Percentiles rank a stretch among this genome's conserved stretches.
phyloP scores from a whole-genome alignment of 2,888 invertebrate genomes.

The Hirtodrosophila alboralis region DNA sequence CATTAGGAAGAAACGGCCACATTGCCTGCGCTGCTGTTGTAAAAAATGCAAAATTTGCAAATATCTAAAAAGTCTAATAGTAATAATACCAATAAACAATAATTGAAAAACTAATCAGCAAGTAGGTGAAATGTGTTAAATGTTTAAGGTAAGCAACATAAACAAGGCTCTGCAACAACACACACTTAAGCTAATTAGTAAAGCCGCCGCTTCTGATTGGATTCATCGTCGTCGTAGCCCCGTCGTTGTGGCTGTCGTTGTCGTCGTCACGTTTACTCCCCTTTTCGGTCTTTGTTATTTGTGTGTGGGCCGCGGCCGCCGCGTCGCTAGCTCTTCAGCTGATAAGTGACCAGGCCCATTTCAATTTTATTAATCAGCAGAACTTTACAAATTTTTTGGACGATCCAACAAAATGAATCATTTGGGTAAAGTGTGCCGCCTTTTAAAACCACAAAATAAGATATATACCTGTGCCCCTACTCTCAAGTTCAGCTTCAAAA shows the following conservation, averaged over 20 bases:
- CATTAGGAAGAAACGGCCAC: too few relatives aligned
- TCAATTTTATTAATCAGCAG: slow-evolving; percentile 62
- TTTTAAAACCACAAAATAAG: too few relatives aligned
- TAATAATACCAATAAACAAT: slow-evolving; percentile 29
- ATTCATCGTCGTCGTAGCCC: slow-evolving; percentile 21
- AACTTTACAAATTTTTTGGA: slow-evolving; percentile 33
- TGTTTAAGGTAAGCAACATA: slow-evolving; percentile 54
- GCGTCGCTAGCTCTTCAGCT: slow-evolving; percentile 36
- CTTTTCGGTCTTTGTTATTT: slow-evolving; percentile 69
- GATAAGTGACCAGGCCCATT: slow-evolving; percentile 51
- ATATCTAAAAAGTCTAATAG: slow-evolving; percentile 49
- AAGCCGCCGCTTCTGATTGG: slow-evolving; percentile 52
- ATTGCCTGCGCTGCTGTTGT: slow-evolving; percentile 52
- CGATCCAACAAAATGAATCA: too few relatives aligned
- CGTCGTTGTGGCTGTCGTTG: slow-evolving; percentile 6
- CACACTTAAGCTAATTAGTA: slow-evolving; percentile 50
- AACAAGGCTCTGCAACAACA: neutral
- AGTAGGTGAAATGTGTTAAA: slow-evolving; percentile 54
- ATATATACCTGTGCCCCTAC: too few relatives aligned
- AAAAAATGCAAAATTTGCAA: slow-evolving; percentile 66
- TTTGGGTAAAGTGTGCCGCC: slow-evolving; percentile 1
- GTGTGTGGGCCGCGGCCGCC: slow-evolving; percentile 40
- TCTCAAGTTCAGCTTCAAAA: too few relatives aligned
- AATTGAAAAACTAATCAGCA: slow-evolving; percentile 30
- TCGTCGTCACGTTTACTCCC: slow-evolving; percentile 69